Evolutionary conservation across 1,140 invertebrate species (phyloP), one percentile per base, ranked within the genome.

Genomic region (Samia ricini): DNA sequence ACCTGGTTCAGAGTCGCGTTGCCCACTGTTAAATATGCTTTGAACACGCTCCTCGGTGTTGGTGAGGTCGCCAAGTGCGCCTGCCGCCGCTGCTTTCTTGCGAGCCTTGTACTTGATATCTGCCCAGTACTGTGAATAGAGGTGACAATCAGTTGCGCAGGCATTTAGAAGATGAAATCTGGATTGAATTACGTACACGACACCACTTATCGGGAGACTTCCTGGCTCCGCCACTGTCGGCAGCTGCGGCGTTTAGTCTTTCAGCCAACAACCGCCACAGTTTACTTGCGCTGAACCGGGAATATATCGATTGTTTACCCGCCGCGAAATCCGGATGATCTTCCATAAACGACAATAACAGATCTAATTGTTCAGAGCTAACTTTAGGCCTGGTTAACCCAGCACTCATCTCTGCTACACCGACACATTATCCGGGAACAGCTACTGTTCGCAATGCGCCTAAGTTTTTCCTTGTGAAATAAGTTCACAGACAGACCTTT

Each of bases 301-400:
- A 89, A 60, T 87, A 89, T 12, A 88, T 76, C 0, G 85, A 83
- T 59, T 85, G 85, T 58, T 88, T 88, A 36, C 83, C 82, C n/a
- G 85, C 81, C 2, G 87, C 87, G 36, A 89, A 89, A 24, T 88
- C 87, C 8, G 77, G 81, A 60, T 89, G 85, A 61, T 89, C 87
- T 81, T 89, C 87, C 87, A 89, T 89, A 83, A 89, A 89, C 56
- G 79, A 79, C n/a, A 89, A 54, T 26, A 89, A 69, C 57, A 84
- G 36, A 62, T 89, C 83, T 33, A 86, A 60, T 75, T 89, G 87
- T 64, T 89, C 87, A 21, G 77, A 69, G 67, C 86, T 89, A 55
- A 89, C 85, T 76, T 83, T 81, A 70, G 80, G 75, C 48, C 84
- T 78, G 54, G 76, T 78, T 60, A 85, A 68, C 48, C 76, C 77